Conservation (phyloP, 2,797 vertebrate genomes). For the Crenichthys baileyi region DNA sequence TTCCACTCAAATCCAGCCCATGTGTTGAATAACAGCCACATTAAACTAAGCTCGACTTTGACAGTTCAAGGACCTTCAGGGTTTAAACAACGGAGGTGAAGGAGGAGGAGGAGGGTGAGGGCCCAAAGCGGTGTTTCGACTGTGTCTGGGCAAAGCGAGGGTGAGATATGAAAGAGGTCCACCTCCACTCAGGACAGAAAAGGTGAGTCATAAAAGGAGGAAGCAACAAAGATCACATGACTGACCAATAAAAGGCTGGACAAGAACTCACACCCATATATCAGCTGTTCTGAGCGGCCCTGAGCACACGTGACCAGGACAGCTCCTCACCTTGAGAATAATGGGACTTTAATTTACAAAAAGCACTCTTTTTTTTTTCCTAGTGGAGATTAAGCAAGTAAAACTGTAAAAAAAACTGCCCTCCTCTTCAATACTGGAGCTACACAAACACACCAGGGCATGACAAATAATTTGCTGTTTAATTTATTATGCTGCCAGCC, state of each 20-base stretch:
- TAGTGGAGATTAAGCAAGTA: conserved; percentile 50
- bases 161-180: conserved; percentile 25
- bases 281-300: conserved; percentile 7
- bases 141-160: conserved; percentile 18
- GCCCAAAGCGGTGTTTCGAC: conserved; percentile 12
- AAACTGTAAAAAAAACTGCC: conserved; percentile 28
- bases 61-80: conserved; percentile 70
- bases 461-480: conserved; percentile 79
- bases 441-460: conserved; percentile 72
- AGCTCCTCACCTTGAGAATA: conserved; percentile 27
- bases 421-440: conserved; percentile 67
- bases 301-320: conserved; percentile 33
- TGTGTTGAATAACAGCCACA: conserved; percentile 37
- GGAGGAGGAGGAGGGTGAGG: not conserved
- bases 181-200: conserved; percentile 10
- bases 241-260: conserved; percentile 34
- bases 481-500: conserved; percentile 78
- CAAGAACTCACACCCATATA: conserved; percentile 4
- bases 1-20: conserved; percentile 11
- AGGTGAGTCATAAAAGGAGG: conserved; percentile 46
- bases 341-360: conserved; percentile 33
- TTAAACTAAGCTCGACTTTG: conserved; percentile 28
- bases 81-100: conserved; percentile 23
- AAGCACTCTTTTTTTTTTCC: conserved; percentile 51
- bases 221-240: conserved; percentile 18